A percentile compares a stretch with the other conserved stretches of the same genome.
Conservation (phyloP, 2,888 invertebrate species). For the Nephrotoma guestfalica region DNA sequence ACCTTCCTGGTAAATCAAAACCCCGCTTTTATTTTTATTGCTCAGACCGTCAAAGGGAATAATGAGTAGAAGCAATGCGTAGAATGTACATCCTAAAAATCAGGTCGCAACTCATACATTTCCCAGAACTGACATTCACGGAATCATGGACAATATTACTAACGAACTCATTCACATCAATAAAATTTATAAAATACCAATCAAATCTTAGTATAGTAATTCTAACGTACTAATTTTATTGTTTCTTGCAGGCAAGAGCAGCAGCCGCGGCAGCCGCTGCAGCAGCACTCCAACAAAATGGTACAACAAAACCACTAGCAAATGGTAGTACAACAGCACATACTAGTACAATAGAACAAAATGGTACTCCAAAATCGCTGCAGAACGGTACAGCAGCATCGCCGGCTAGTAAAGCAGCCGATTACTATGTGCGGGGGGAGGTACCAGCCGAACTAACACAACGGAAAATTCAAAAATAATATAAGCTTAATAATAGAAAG, state of each 20-base stretch:
- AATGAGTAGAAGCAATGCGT: too few species aligned
- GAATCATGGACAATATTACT: too few species aligned
- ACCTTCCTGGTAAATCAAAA: too few species aligned
- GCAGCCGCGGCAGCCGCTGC: conserved; percentile 15
- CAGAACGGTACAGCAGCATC: conserved; percentile 12
- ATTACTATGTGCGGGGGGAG: conserved; percentile 16
- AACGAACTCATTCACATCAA: too few species aligned
- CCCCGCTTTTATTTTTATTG: too few species aligned
- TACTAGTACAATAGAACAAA: background rate
- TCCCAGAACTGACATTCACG: too few species aligned
- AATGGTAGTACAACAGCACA: background rate
- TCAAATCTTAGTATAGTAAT: too few species aligned
- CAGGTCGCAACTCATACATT: too few species aligned
- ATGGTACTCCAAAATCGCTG: conserved; percentile 11
- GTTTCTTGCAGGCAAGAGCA: background rate
- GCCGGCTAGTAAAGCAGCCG: conserved; percentile 15
- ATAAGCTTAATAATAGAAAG: conserved; percentile 1
- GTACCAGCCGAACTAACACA: conserved; percentile 26
- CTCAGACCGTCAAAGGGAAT: too few species aligned
- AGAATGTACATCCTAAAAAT: too few species aligned
- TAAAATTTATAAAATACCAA: too few species aligned
- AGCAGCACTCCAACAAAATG: conserved; percentile 5
- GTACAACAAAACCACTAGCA: conserved; percentile 12
- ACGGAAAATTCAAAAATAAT: conserved; percentile 27
- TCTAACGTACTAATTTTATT: background rate